Evolutionary conservation across 2,113 vertebrate species (phyloP), one percentile per base, ranked within the genome.

Genomic region (Thamnophis sirtalis): DNA sequence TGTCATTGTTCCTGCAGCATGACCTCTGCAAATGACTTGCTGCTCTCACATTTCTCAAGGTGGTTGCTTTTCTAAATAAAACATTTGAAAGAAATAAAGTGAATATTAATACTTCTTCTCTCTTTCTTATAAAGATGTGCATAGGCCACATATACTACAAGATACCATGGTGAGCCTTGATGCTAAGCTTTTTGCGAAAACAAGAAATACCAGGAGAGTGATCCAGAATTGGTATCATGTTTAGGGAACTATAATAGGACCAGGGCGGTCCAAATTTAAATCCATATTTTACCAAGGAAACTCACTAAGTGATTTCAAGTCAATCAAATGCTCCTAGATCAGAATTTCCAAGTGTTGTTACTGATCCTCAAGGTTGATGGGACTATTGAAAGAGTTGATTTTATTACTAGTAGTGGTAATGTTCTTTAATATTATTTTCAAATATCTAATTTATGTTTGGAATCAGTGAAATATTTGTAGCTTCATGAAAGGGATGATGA

Each of bases 41-140:
- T 0, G 58, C 53, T 93, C 94, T 92, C 26, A 24, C 17, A n/a
- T 92, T 33, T 93, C 63, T 91, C 0, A 5, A 50, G 13, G 89
- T 21, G 60, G 5, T 9, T 56, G 33, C 4, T 84, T 84, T 90
- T 58, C 17, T 68, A 22, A n/a, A n/a, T 50, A 80, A 26, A 80
- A 80, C 73, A 80, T 80, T 54, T 87, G n/a, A 54, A 93, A 84
- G 86, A 94, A 51, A 94, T 87, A 86, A 86, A 24, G 94, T 94
- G 6, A 48, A 92, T 88, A 94, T 22, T 50, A 60, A 86, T 93
- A 94, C 22, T n/a, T 92, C 22, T 17, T 73, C 88, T 63, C 13
- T 11, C 10, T 15, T 85, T 92, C 49, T 87, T 90, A 48, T 87
- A 50, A 28, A 9, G 49, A 22, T 51, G 3, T 51, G 24, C 86